Evolutionary conservation across 1,140 invertebrate genomes (phyloP).

Genomic region (Paraescarpia echinospica): DNA sequence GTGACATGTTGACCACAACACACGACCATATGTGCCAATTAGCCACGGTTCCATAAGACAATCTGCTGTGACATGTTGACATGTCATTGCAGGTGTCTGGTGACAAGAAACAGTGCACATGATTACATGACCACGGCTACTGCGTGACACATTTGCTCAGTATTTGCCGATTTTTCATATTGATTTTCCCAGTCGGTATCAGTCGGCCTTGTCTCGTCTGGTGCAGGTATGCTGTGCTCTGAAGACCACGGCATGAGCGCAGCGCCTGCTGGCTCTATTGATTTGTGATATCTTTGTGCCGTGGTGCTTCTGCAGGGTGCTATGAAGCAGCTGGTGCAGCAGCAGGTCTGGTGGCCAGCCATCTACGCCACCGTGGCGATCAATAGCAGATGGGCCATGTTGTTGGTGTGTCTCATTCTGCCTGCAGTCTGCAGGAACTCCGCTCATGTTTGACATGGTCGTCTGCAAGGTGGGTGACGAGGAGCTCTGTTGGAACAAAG

Average conservation of each 20-base stretch:
- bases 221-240: neutral
- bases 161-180: neutral
- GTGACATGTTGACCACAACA: too few species aligned
- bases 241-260: neutral
- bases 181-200: neutral
- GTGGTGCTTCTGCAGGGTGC: neutral
- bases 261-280: neutral
- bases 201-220: neutral
- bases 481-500: neutral
- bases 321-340: neutral
- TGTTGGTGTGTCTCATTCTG: neutral
- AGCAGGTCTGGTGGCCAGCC: neutral
- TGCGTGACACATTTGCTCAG: neutral
- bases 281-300: neutral
- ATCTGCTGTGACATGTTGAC: neutral
- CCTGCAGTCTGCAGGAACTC: neutral
- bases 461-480: neutral
- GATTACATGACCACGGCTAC: neutral
- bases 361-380: neutral
- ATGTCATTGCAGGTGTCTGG: neutral
- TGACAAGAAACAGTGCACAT: neutral
- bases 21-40: neutral
- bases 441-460: neutral
- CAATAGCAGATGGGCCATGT: neutral
- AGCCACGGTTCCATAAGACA: neutral